These are phyloP conservation scores for Montipora cactus DNA, from an alignment of 64 coral and sea anemone species.

Conservation along the genomic window DNA sequence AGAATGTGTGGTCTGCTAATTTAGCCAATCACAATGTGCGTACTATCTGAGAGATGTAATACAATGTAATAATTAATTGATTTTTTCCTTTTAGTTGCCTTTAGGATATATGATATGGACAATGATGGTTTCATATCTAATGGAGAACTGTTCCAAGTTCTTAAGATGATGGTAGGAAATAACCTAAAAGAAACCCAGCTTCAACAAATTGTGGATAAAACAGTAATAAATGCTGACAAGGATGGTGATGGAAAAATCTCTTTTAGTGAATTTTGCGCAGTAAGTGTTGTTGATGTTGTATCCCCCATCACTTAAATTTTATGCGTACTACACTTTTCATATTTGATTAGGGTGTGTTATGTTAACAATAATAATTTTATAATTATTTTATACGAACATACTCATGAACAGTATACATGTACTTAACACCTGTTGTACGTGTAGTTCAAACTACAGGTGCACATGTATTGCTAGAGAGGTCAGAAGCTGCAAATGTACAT, in stretches of 20 bases:
- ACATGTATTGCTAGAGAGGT: too few relatives aligned
- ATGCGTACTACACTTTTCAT: too few relatives aligned
- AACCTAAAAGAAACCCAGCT: slow-evolving; percentile 98
- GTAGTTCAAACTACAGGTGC: too few relatives aligned
- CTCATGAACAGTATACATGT: too few relatives aligned
- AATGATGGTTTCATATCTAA: slow-evolving; percentile 97
- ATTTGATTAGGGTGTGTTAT: too few relatives aligned
- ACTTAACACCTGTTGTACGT: too few relatives aligned
- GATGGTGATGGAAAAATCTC: slow-evolving; percentile 99
- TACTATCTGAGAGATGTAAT: neutral
- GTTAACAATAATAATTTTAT: too few relatives aligned
- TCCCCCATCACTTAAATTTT: too few relatives aligned
- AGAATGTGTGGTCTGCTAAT: too few relatives aligned
- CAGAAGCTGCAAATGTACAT: too few relatives aligned
- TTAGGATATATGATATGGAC: slow-evolving; percentile 99
- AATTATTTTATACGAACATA: too few relatives aligned
- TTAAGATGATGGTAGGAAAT: slow-evolving; percentile 99
- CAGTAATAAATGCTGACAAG: slow-evolving; percentile 99
- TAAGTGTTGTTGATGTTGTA: slow-evolving; percentile 27
- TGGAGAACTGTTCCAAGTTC: slow-evolving; percentile 97
- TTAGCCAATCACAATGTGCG: too few relatives aligned
- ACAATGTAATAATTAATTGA: neutral
- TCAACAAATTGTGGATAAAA: slow-evolving; percentile 99
- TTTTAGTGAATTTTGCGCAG: slow-evolving; percentile 99
- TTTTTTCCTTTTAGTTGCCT: slow-evolving; percentile 77